Evolutionary conservation across 2,888 invertebrate species (phyloP), one percentile per base, ranked within the genome.

Genomic region (Theretra japonica): DNA sequence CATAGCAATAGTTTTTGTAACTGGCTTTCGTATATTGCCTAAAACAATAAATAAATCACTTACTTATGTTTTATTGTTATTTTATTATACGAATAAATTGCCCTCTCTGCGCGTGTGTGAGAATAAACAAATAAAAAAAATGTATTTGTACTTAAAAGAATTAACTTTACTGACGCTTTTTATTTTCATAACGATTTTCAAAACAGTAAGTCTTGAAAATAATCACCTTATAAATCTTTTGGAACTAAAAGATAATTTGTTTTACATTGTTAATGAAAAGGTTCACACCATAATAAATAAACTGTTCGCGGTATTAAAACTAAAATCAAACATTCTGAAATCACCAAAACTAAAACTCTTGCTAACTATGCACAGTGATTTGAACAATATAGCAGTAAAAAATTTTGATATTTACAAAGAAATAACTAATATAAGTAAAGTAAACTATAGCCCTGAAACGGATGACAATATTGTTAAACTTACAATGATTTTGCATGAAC

Each of bases 241-340:
- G 8, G 70, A 76, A 19, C 57, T 73, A 33, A 80, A 77, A 53
- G 70, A 72, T 15, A 82, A 80, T 69, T 74, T 79, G n/a, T 81
- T 83, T 60, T 70, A 77, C 11, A 76, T 76, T 71, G 73, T 80
- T 15, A 79, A 80, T 48, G 75, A 74, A 4, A 74, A 77, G 23
- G 73, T 86, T 17, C 82, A 85, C 68, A 72, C 41, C 50, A 71
- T 79, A 6, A 76, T 82, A 30, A 85, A 88, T 69, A 80, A 78
- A 60, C 28, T 88, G 25, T 86, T 89, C 25, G 72, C 76, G 0
- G 70, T 57, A n/a, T 75, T 88, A 8, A 80, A 82, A 70, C 71
- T 87, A 15, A 48, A 76, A 17, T 62, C 77, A 21, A 74, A 74
- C 11, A 80, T 85, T 70, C 71, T 72, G 21, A 70, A 73, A 50